Conservation (phyloP, 2,888 invertebrate species). For the Choreutis nemorana region DNA sequence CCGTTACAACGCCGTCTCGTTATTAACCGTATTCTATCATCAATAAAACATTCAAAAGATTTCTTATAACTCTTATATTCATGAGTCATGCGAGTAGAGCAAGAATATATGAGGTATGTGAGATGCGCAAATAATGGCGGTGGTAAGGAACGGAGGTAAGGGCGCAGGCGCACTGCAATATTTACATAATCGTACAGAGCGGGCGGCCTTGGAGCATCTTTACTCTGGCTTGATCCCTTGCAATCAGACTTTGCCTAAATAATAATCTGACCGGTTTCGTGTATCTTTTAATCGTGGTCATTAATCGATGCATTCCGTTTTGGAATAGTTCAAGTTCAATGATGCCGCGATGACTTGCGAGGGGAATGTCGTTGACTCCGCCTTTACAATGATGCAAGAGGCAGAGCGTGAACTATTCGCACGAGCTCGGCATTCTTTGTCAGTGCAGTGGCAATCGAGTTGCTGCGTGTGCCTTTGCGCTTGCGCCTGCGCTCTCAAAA, state of each 20-base stretch:
- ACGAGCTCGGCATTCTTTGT: constrained; percentile 27
- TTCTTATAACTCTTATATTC: too few species aligned
- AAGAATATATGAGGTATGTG: constrained; percentile 15
- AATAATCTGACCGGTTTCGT: background rate
- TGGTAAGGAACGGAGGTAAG: constrained; percentile 15
- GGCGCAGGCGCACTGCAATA: constrained; percentile 25
- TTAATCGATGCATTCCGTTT: background rate
- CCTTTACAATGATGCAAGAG: constrained; percentile 39
- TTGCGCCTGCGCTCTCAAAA: constrained; percentile 5
- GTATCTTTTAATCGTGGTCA: background rate
- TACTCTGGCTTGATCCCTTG: constrained; percentile 16
- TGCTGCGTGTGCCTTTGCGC: constrained; percentile 10
- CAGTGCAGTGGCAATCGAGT: constrained; percentile 10
- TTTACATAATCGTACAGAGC: constrained; percentile 50
- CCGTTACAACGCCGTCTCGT: too few species aligned
- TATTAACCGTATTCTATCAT: too few species aligned
- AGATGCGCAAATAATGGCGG: constrained; percentile 19
- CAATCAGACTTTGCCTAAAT: constrained; percentile 6
- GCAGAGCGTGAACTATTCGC: constrained; percentile 45
- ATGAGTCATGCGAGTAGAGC: too few species aligned
- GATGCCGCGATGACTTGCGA: constrained; percentile 35
- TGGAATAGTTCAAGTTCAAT: constrained; percentile 24
- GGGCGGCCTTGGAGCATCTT: constrained; percentile 41
- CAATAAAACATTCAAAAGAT: too few species aligned
- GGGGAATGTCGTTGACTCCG: constrained; percentile 46